These are phyloP conservation scores for Clinocottus analis DNA, from an alignment of 2,113 vertebrate genomes.

Conservation along the genomic window DNA sequence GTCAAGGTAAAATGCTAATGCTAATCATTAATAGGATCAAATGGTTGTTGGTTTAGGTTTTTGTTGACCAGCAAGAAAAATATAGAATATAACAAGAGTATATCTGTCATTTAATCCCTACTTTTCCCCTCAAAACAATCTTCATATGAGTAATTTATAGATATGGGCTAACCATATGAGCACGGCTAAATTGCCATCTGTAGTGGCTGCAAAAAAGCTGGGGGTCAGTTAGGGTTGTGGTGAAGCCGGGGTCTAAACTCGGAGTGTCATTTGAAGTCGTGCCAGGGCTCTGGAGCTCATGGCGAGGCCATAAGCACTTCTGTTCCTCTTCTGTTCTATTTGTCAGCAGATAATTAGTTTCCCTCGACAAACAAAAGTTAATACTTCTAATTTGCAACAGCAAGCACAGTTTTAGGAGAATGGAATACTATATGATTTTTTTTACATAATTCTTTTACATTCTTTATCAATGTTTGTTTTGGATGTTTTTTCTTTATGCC, in stretches of 20 bases:
- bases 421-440: neutral
- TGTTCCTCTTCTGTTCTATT: neutral
- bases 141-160: slow-evolving; percentile 24
- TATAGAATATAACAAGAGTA: neutral
- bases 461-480: neutral
- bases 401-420: neutral
- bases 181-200: slow-evolving; percentile 19
- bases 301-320: neutral
- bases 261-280: slow-evolving; percentile 31
- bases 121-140: slow-evolving; percentile 11
- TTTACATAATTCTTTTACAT: neutral
- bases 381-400: neutral
- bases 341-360: neutral
- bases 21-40: neutral
- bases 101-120: neutral
- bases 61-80: neutral
- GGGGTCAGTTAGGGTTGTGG: slow-evolving; percentile 39
- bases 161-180: slow-evolving; percentile 20
- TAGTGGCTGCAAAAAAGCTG: slow-evolving; percentile 16
- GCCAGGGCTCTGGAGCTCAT: slow-evolving; percentile 1
- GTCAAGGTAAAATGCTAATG: too few relatives aligned
- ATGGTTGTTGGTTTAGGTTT: neutral
- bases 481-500: too few relatives aligned
- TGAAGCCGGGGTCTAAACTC: slow-evolving; percentile 19
- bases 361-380: neutral